Conservation (phyloP, 2,113 vertebrate genomes). For the Brachionichthys hirsutus region DNA sequence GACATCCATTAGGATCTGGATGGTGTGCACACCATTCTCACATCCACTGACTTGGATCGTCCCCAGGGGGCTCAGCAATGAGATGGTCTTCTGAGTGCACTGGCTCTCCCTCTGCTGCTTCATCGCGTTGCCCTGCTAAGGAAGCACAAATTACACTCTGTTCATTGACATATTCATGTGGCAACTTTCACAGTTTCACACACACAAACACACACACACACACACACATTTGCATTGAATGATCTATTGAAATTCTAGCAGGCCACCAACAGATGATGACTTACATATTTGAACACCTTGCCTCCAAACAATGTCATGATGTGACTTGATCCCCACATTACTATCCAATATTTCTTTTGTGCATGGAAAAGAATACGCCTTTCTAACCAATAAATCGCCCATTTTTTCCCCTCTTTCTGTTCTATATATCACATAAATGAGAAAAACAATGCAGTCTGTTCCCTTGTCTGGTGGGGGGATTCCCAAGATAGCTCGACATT, state of each 20-base stretch:
- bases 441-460: slow-evolving; percentile 80
- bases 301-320: slow-evolving; percentile 78
- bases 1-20: slow-evolving; percentile 76
- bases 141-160: slow-evolving; percentile 68
- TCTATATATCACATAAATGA: slow-evolving; percentile 82
- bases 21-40: slow-evolving; percentile 82
- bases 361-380: slow-evolving; percentile 75
- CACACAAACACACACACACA: too few relatives aligned
- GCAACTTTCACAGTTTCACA: slow-evolving; percentile 71
- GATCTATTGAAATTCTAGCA: slow-evolving; percentile 73
- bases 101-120: slow-evolving; percentile 61
- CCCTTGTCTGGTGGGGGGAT: slow-evolving; percentile 79
- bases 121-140: slow-evolving; percentile 69
- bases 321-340: slow-evolving; percentile 78
- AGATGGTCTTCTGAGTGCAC: slow-evolving; percentile 71
- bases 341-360: slow-evolving; percentile 75
- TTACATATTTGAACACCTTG: slow-evolving; percentile 74
- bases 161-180: slow-evolving; percentile 76
- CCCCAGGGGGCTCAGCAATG: slow-evolving; percentile 84
- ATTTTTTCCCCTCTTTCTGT: slow-evolving; percentile 76
- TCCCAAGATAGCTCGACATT: slow-evolving; percentile 81
- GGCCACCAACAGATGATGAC: slow-evolving; percentile 67
- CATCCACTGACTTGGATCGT: slow-evolving; percentile 83
- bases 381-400: slow-evolving; percentile 78
- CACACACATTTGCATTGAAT: slow-evolving; percentile 74